Evolutionary conservation across 1,140 invertebrate genomes (phyloP), one percentile per base, ranked within the genome.

Genomic region (Chironomus tepperi): DNA sequence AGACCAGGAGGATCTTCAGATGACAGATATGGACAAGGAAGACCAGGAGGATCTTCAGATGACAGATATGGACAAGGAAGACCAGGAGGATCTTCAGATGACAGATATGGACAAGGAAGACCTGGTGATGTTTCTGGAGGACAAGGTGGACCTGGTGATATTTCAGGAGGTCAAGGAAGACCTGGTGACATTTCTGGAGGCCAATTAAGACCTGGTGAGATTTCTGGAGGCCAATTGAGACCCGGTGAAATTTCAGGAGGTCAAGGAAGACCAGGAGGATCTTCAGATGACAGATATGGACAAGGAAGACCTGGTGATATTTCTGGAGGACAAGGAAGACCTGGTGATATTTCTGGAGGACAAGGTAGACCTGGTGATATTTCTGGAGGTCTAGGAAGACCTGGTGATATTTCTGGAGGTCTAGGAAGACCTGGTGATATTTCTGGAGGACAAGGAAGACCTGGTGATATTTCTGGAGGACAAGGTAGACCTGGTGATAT

Each of bases 191-290:
- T 19, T 6, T 18, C 15, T 3, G 15, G 15, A 70, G 65, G 65
- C 0, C 15, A 19, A 18, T 70, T 21, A 15, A 57, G 47, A 15
- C 47, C 47, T 2, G 43, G 43, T 16, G 65, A 18, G 15, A 2
- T 2, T 10, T 16, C 21, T 34, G 42, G 8, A 18, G 24, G 73
- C 8, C 3, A 43, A 15, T 18, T 34, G 42, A 74, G 73, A 34
- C 42, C 34, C 42, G 73, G 34, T 7, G 72, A 18, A 42, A 34
- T 19, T 24, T 3, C 34, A 73, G 73, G 72, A 72, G 76, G 74
- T 57, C 74, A n/a, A n/a, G n/a, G 76, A 47, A 73, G 70, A 24
- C 47, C 75, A 73, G 75, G 42, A 67, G 70, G 73, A 24, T 8
- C 34, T 34, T 43, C 1, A 70, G 74, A 43, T 70, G 74, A n/a